phyloP scores from a whole-genome alignment of 2,888 invertebrate species.

The Oxytorus armatus region DNA sequence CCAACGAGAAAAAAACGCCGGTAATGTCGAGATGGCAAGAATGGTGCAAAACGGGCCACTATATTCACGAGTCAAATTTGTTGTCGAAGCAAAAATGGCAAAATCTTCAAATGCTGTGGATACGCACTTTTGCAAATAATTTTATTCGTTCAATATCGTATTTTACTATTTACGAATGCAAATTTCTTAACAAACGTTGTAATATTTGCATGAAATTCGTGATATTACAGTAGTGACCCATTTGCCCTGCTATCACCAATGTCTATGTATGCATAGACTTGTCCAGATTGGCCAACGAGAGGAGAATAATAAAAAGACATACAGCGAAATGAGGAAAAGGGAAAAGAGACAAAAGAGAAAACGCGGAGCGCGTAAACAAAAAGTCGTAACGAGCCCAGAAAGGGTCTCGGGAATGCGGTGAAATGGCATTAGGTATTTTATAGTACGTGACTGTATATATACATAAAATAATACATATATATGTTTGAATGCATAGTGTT shows the following conservation, averaged over 20 bases:
- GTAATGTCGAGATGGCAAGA: neutral
- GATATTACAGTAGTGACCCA: neutral
- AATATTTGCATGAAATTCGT: neutral
- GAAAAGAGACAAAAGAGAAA: slow-evolving; percentile 34
- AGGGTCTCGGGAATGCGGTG: slow-evolving; percentile 33
- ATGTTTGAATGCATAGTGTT: neutral
- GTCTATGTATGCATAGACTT: slow-evolving; percentile 15
- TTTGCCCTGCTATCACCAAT: neutral
- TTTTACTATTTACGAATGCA: neutral
- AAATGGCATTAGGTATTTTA: slow-evolving; percentile 53
- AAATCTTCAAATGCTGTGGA: too few species aligned
- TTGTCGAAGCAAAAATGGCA: too few species aligned
- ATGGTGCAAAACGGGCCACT: too few species aligned
- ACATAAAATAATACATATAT: slow-evolving; percentile 30
- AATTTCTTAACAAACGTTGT: neutral
- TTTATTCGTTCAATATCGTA: neutral
- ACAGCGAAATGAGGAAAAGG: slow-evolving; percentile 4
- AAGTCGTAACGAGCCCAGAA: slow-evolving; percentile 49
- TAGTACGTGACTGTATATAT: slow-evolving; percentile 25
- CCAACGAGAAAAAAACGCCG: too few species aligned
- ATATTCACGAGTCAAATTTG: too few species aligned
- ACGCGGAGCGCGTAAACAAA: slow-evolving; percentile 33
- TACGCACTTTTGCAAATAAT: too few species aligned
- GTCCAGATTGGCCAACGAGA: slow-evolving; percentile 24
- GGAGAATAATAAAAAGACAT: slow-evolving; percentile 9